A percentile compares a stretch with the other conserved stretches of the same genome.
phyloP scores from a whole-genome alignment of 2,888 invertebrate genomes.

The Perizoma affinitatum region DNA sequence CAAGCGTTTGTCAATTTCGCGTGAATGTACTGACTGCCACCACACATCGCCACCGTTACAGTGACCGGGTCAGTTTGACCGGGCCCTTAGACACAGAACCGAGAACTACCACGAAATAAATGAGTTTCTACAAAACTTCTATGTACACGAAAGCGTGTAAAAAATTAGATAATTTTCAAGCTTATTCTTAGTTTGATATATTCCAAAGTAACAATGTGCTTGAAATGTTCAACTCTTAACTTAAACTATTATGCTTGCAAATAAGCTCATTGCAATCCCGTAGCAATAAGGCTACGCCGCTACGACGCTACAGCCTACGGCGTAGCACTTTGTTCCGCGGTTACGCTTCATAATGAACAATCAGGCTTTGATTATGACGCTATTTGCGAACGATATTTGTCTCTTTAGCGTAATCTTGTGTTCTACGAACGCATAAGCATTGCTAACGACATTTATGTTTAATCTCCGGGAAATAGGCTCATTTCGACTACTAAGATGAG shows the following conservation, averaged over 20 bases:
- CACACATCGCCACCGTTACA: no score
- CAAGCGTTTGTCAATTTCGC: no score
- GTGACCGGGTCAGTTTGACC: no score
- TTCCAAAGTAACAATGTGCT: neutral
- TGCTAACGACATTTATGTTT: slow-evolving; percentile 31
- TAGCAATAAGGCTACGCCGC: slow-evolving; percentile 29
- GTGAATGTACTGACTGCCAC: no score
- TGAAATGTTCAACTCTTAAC: neutral
- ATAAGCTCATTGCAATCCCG: slow-evolving; percentile 36
- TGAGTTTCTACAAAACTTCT: no score
- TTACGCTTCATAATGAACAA: slow-evolving; percentile 42
- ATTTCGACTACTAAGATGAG: slow-evolving; percentile 18
- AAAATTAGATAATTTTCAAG: no score
- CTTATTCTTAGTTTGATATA: no score
- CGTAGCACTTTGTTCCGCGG: slow-evolving; percentile 40
- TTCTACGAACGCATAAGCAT: slow-evolving; percentile 32
- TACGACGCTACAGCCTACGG: slow-evolving; percentile 29
- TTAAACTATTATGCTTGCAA: slow-evolving; percentile 26
- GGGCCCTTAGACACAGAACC: no score
- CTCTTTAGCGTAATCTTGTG: slow-evolving; percentile 36
- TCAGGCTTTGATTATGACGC: slow-evolving; percentile 40
- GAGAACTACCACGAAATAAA: no score
- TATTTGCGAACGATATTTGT: slow-evolving; percentile 40
- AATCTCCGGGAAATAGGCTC: slow-evolving; percentile 29
- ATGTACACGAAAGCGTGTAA: no score